Conservation (phyloP, 2,113 vertebrate species). For the Saimiri boliviensis region DNA sequence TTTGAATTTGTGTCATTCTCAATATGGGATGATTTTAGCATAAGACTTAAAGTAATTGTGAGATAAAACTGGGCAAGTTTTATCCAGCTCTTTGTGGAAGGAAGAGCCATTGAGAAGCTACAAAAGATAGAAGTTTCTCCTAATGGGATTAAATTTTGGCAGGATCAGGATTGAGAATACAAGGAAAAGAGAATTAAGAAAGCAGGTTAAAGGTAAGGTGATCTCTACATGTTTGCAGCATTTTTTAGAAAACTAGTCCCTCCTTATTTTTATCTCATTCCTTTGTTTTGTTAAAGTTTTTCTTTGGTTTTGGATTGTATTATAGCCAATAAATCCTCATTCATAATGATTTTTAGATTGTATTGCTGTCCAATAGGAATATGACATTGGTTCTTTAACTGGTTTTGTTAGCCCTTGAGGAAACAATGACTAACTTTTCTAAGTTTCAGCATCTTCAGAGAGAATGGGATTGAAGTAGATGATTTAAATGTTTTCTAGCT, state of each 20-base stretch:
- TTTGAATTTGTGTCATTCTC: slow-evolving; percentile 12
- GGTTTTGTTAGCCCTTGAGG: neutral
- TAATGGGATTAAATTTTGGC: neutral
- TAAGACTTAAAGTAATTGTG: neutral
- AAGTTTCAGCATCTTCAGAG: neutral
- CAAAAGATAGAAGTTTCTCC: neutral
- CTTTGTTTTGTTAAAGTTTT: neutral
- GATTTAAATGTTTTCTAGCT: neutral
- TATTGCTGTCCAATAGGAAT: neutral
- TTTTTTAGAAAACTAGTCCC: neutral
- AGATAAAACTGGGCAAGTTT: neutral
- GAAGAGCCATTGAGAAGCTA: neutral
- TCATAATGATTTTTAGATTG: neutral
- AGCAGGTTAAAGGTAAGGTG: neutral
- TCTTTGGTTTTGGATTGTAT: neutral
- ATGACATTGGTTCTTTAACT: neutral
- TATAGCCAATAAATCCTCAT: neutral
- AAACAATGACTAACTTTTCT: neutral
- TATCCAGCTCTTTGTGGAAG: neutral
- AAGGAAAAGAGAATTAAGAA: neutral
- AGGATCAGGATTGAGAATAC: neutral
- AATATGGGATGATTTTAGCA: neutral
- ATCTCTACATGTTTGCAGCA: neutral
- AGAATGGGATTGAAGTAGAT: neutral
- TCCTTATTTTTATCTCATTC: neutral